Evolutionary conservation across 64 coral and sea anemone genomes (phyloP), one percentile per base, ranked within the genome.

Genomic region (Astreopora myriophthalma): DNA sequence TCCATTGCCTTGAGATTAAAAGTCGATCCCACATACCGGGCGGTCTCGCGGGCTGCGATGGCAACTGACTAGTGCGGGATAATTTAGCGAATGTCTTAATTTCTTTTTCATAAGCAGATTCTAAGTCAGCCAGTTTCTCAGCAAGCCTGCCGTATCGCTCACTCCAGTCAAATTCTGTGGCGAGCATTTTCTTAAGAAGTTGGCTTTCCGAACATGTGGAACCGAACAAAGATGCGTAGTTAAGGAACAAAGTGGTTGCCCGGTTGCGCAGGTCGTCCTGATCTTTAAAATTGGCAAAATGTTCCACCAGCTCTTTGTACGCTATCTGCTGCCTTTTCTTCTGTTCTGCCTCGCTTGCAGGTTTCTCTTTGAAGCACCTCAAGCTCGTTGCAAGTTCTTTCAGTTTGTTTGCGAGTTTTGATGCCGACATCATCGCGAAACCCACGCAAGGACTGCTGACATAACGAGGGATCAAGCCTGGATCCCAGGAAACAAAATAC

Each of bases 401-500:
- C 23, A 89, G 40, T 13, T 36, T 85, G 22, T 34, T 89, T 3
- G 63, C 86, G 38, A 96, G 26, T 10, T 85, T 78, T 4, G 75
- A 78, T 4, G 75, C 10, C 10, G 75, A 6, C 19, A 7, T 73
- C 10, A 86, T 31, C 1, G 80, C 87, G 76, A 93, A 93, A 35
- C 84, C 24, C 38, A 78, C 46, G 35, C 85, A 93, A 10, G 94
- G 85, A n/a, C 39, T 19, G 1, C 9, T 17, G n/a, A 32, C 77
- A 70, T 24, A 83, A 2, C 22, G 75, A 31, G 90, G 94, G 23
- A 96, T 48, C 10, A 96, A 90, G n/a, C 75, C 35, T 39, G 37
- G 11, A 65, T 96, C 94, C 94, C 94, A 96, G 24, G 27, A 79
- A 30, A 96, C 94, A 37, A 96, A 93, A 71, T 85, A 96, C 40